Percentiles rank a stretch among this genome's conserved stretches.
These are phyloP conservation scores for Ichneumon xanthorius DNA, from an alignment of 2,888 invertebrate genomes.

Conservation along the genomic window DNA sequence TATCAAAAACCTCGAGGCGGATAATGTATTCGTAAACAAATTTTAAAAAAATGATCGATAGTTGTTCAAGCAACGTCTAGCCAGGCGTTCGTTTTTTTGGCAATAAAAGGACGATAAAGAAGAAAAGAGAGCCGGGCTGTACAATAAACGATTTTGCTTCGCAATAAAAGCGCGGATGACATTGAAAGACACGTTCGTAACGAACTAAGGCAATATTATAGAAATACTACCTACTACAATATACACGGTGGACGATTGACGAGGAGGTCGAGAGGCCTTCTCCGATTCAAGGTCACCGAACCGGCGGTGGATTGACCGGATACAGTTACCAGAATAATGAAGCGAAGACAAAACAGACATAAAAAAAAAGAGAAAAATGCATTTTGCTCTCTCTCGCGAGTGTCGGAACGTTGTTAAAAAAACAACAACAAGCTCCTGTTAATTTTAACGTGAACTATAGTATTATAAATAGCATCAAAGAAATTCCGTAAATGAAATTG, in stretches of 20 bases:
- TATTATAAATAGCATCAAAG: neutral
- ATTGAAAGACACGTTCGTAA: neutral
- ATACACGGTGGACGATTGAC: constrained; percentile 12
- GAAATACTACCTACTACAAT: constrained; percentile 20
- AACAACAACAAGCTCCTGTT: neutral
- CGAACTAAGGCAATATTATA: constrained; percentile 12
- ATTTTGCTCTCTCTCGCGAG: constrained; percentile 38
- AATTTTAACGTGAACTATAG: constrained; percentile 19
- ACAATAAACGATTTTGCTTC: constrained; percentile 11
- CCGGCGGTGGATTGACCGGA: constrained; percentile 63
- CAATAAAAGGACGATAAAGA: constrained; percentile 5
- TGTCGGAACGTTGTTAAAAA: constrained; percentile 8
- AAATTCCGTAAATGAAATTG: constrained; percentile 6
- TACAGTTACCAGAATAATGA: constrained; percentile 49
- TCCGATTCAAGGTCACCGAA: constrained; percentile 27
- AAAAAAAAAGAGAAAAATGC: constrained; percentile 20
- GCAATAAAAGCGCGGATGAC: constrained; percentile 1
- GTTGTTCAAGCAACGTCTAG: neutral
- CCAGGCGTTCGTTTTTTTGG: constrained; percentile 15
- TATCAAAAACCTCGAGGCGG: constrained; percentile 21
- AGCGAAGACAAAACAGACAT: constrained; percentile 15
- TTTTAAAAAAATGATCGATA: neutral
- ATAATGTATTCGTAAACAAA: neutral
- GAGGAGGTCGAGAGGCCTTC: constrained; percentile 22
- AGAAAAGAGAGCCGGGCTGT: neutral